These are phyloP conservation scores for Lasioglossum albipes DNA, from an alignment of 1,140 invertebrate genomes.

Conservation along the genomic window DNA sequence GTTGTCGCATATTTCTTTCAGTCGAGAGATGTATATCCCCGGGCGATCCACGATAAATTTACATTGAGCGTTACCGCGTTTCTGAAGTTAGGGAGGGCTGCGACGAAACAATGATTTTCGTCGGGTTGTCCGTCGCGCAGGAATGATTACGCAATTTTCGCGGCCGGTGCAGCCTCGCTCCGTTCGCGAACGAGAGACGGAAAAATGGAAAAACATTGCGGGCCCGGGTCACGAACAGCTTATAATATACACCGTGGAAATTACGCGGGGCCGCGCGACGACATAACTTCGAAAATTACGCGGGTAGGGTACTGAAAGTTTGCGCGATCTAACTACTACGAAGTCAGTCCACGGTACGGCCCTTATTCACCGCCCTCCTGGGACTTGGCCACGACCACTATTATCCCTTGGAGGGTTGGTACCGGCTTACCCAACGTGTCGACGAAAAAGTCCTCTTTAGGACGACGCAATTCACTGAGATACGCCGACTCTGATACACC, in stretches of 20 bases:
- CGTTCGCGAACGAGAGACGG: slow-evolving; percentile 6
- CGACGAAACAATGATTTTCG: slow-evolving; percentile 25
- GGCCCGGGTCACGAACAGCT: slow-evolving; percentile 61
- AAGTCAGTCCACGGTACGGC: slow-evolving; percentile 69
- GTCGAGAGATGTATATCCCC: background rate
- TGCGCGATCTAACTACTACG: slow-evolving; percentile 67
- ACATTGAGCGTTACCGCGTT: slow-evolving; percentile 23
- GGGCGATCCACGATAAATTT: slow-evolving; percentile 30
- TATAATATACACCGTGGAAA: slow-evolving; percentile 67
- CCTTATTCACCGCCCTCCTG: slow-evolving; percentile 69
- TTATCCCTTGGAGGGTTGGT: slow-evolving; percentile 60
- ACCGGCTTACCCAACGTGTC: slow-evolving; percentile 65
- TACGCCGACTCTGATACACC: slow-evolving; percentile 45
- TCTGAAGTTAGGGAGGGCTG: background rate
- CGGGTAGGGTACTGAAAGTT: slow-evolving; percentile 69
- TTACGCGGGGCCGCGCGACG: slow-evolving; percentile 63
- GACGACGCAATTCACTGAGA: slow-evolving; percentile 64
- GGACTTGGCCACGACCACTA: slow-evolving; percentile 62
- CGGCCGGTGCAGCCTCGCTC: background rate
- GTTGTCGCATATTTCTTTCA: slow-evolving; percentile 35
- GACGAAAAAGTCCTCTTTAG: slow-evolving; percentile 67
- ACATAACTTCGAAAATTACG: slow-evolving; percentile 70
- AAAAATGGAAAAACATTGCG: slow-evolving; percentile 63
- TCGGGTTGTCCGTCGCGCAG: background rate
- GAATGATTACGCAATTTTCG: slow-evolving; percentile 24